Evolutionary conservation across 1,140 invertebrate species (phyloP), one percentile per base, ranked within the genome.

Genomic region (Drosophila nebulosa): DNA sequence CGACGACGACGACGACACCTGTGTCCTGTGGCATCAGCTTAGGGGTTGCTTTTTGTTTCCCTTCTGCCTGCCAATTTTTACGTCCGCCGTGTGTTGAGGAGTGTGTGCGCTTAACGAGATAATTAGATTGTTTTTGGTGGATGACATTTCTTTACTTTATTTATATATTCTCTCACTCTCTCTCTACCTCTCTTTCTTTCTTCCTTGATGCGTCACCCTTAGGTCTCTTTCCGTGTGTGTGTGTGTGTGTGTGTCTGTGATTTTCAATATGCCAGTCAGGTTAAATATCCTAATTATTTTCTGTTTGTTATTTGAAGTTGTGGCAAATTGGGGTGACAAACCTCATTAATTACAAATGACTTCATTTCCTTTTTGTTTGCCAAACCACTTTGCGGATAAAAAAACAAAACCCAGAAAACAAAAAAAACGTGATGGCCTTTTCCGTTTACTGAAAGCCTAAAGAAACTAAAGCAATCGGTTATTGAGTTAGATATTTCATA

Each of bases 301-400:
- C 21, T 42, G 64, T 50, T 64, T 65, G 69, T 69, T 70, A 71
- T 51, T 69, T 70, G 79, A 86, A 85, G 81, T 75, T 86, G 64
- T 78, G 71, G 83, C 71, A 86, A 86, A 86, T 86, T 86, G 83
- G 83, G 83, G 83, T 88, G 83, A 88, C 83, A 88, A 84, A 88
- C 84, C 83, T 88, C 83, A 88, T 88, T 88, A 89, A 88, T 88
- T 88, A 89, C 83, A 88, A 88, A 88, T 88, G 84, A 88, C 84
- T 88, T 88, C 78, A 88, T 88, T 88, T 86, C 81, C 6, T 81
- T 81, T 88, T 81, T 78, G 74, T 86, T 57, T 60, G 42, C 51
- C 50, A 42, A 58, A 58, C 64, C 61, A 75, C 63, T 61, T 50
- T 55, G 39, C 18, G 39, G 39, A 2, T 21, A 46, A 46, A 32